Conservation (phyloP, 2,797 vertebrate genomes). For the Sandelia bainsii region DNA sequence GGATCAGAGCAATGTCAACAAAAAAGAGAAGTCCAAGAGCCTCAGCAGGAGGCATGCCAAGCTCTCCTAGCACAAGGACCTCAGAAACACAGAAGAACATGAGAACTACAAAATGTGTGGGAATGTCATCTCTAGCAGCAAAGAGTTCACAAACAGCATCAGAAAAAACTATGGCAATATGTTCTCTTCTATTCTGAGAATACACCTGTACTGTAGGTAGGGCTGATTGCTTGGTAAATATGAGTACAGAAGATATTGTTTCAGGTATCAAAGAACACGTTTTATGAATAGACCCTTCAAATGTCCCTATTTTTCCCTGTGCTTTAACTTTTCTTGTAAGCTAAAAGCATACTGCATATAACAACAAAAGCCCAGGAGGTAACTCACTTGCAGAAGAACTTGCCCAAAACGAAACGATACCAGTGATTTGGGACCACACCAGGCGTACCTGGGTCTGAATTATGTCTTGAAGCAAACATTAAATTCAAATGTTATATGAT, state of each 20-base stretch:
- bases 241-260: not conserved
- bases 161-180: slow-evolving; percentile 44
- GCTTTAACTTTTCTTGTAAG: slow-evolving; percentile 17
- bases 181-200: slow-evolving; percentile 50
- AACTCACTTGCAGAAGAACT: slow-evolving; percentile 7
- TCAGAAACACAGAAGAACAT: slow-evolving; percentile 56
- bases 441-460: slow-evolving; percentile 13
- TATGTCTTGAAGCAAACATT: slow-evolving; percentile 12
- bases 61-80: slow-evolving; percentile 58
- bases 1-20: slow-evolving; percentile 78
- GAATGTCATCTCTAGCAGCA: slow-evolving; percentile 65
- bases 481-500: slow-evolving; percentile 13
- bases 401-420: slow-evolving; percentile 24
- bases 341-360: not conserved
- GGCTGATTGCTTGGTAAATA: slow-evolving; percentile 16
- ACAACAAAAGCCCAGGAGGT: not conserved
- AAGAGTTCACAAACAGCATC: slow-evolving; percentile 51
- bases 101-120: slow-evolving; percentile 60
- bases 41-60: slow-evolving; percentile 70
- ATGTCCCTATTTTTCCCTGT: slow-evolving; percentile 7
- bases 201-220: slow-evolving; percentile 40
- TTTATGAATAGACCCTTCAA: not conserved
- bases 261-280: slow-evolving; percentile 7
- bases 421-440: slow-evolving; percentile 13
- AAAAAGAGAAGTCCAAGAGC: slow-evolving; percentile 76